A percentile compares a stretch with the other conserved stretches of the same genome.
phyloP scores from a whole-genome alignment of 2,113 vertebrate genomes.

The Recurvirostra avosetta region DNA sequence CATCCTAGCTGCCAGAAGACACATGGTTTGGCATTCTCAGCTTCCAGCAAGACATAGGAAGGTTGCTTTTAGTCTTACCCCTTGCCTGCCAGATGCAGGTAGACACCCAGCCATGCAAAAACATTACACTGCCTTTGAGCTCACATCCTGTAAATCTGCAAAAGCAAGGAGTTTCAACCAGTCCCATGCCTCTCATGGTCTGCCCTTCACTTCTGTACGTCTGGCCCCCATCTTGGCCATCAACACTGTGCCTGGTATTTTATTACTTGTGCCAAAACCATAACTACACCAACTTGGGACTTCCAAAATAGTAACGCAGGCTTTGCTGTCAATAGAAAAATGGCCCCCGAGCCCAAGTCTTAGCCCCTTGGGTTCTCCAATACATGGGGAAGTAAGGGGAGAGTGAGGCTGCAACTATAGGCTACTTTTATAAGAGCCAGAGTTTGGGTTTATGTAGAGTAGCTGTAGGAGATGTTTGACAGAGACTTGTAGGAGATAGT shows the following conservation, averaged over 20 bases:
- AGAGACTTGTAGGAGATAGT: neutral
- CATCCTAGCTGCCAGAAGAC: neutral
- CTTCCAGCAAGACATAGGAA: neutral
- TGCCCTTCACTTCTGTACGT: neutral
- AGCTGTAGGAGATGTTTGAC: neutral
- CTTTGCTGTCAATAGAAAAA: neutral
- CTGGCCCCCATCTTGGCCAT: neutral
- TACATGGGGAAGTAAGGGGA: neutral
- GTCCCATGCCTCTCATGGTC: neutral
- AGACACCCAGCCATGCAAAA: neutral
- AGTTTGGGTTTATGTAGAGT: neutral
- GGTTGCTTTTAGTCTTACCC: neutral
- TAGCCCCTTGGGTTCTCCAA: neutral
- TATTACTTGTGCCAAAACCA: neutral
- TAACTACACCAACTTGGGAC: neutral
- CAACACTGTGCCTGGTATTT: neutral
- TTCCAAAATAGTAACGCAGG: neutral
- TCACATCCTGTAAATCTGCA: neutral
- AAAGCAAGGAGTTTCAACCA: neutral
- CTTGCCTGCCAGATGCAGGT: neutral
- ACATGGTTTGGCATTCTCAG: neutral
- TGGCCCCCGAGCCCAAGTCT: neutral
- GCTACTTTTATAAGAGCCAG: neutral
- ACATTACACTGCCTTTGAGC: neutral
- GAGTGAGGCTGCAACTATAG: neutral